Conservation (phyloP, 1,140 invertebrate genomes). For the Drosophila azteca region DNA sequence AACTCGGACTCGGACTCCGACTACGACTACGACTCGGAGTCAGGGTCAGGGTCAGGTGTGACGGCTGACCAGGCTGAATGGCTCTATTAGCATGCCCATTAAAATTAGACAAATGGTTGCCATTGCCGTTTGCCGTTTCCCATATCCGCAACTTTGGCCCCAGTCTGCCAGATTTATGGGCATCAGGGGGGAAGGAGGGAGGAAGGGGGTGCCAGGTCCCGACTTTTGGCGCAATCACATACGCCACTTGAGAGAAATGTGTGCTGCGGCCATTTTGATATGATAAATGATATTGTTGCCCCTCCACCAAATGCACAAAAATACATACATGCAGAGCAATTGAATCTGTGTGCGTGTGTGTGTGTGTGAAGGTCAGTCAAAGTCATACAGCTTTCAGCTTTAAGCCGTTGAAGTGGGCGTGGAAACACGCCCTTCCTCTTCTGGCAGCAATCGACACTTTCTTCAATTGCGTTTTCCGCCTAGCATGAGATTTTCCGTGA, state of each 20-base stretch:
- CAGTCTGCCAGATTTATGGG: constrained; percentile 69
- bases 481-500: constrained; percentile 34
- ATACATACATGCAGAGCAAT: neutral
- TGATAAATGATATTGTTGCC: constrained; percentile 78
- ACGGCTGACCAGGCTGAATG: constrained; percentile 68
- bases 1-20: no score
- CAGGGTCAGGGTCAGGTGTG: constrained; percentile 58
- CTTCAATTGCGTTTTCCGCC: constrained; percentile 40
- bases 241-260: constrained; percentile 67
- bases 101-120: constrained; percentile 81
- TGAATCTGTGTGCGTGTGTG: constrained; percentile 2
- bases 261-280: constrained; percentile 69
- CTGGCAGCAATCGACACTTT: constrained; percentile 28
- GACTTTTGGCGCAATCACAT: constrained; percentile 68
- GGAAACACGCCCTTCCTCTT: no score
- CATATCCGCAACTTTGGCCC: constrained; percentile 71
- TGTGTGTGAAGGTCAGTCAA: constrained; percentile 65
- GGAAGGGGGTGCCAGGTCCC: neutral
- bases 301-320: constrained; percentile 33
- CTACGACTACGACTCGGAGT: no score
- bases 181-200: constrained; percentile 6
- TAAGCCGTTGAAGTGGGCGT: constrained; percentile 37
- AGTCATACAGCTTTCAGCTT: constrained; percentile 46
- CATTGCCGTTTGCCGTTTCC: constrained; percentile 67
- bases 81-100: constrained; percentile 82